phyloP scores from a whole-genome alignment of 1,140 invertebrate genomes.

The Ceratitis capitata region DNA sequence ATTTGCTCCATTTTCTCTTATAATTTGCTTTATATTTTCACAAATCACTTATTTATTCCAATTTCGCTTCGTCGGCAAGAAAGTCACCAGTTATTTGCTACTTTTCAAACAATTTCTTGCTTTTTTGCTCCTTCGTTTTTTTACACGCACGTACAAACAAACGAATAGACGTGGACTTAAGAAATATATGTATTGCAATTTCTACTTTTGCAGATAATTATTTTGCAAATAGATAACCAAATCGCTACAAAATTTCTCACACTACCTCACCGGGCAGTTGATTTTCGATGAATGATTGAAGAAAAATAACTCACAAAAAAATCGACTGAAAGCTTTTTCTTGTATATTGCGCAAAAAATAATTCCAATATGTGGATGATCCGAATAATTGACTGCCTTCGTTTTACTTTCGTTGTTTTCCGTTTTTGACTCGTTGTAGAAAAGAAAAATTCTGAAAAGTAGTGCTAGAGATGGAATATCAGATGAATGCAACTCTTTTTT shows the following conservation, averaged over 20 bases:
- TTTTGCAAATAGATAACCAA: background rate
- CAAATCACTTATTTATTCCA: slow-evolving; percentile 3
- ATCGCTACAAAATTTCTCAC: background rate
- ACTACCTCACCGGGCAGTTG: background rate
- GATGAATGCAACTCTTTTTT: background rate
- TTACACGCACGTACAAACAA: background rate
- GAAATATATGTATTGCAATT: background rate
- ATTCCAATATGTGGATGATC: slow-evolving; percentile 21
- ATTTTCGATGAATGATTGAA: slow-evolving; percentile 15
- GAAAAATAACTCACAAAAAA: slow-evolving; percentile 11
- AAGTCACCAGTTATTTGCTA: background rate
- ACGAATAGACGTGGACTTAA: background rate
- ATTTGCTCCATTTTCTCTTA: slow-evolving; percentile 48
- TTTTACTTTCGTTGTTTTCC: background rate
- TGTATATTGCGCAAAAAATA: slow-evolving; percentile 29
- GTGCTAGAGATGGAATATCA: background rate
- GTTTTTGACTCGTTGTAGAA: background rate
- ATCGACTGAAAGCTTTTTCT: slow-evolving; percentile 32
- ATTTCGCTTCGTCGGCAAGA: background rate
- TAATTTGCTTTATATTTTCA: background rate
- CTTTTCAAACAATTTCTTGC: background rate
- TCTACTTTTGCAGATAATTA: background rate
- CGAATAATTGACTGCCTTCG: background rate
- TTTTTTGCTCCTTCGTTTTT: background rate
- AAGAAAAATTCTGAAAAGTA: background rate